Conservation (phyloP, 2,888 invertebrate genomes). For the Luperina testacea region DNA sequence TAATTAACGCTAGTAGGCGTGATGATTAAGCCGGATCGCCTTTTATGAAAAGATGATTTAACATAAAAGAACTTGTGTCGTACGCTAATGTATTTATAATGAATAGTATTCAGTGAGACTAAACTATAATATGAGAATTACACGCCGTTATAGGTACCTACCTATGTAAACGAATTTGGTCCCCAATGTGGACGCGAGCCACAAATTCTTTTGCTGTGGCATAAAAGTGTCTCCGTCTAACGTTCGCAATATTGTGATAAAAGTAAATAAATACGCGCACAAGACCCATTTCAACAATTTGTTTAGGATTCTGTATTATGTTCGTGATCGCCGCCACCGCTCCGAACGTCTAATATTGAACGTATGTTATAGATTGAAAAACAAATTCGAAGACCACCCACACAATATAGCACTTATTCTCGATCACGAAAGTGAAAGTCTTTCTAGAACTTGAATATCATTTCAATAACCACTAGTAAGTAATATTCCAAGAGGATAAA, state of each 20-base stretch:
- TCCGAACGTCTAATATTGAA: conserved; percentile 45
- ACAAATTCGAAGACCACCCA: conserved; percentile 42
- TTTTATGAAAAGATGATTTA: conserved; percentile 44
- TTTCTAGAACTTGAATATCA: conserved; percentile 21
- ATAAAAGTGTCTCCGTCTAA: conserved; percentile 73
- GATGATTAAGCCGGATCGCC: conserved; percentile 42
- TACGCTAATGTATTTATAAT: conserved; percentile 54
- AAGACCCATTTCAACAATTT: conserved; percentile 78
- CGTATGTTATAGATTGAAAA: conserved; percentile 35
- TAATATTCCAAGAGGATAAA: neutral
- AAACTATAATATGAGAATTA: conserved; percentile 36
- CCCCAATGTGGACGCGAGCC: conserved; percentile 60
- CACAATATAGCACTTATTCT: conserved; percentile 33
- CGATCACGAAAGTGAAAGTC: conserved; percentile 45
- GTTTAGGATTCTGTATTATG: conserved; percentile 78
- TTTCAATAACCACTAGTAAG: neutral
- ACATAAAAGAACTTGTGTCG: conserved; percentile 30
- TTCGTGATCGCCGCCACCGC: conserved; percentile 51
- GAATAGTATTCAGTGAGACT: conserved; percentile 23
- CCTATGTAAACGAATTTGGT: conserved; percentile 55
- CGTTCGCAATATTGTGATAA: conserved; percentile 76
- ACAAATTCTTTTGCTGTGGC: conserved; percentile 71
- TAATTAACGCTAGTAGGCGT: conserved; percentile 38
- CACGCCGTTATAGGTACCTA: conserved; percentile 17
- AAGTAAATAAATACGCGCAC: conserved; percentile 78